These are phyloP conservation scores for Gerris buenoi DNA, from an alignment of 1,140 invertebrate species.

Conservation along the genomic window DNA sequence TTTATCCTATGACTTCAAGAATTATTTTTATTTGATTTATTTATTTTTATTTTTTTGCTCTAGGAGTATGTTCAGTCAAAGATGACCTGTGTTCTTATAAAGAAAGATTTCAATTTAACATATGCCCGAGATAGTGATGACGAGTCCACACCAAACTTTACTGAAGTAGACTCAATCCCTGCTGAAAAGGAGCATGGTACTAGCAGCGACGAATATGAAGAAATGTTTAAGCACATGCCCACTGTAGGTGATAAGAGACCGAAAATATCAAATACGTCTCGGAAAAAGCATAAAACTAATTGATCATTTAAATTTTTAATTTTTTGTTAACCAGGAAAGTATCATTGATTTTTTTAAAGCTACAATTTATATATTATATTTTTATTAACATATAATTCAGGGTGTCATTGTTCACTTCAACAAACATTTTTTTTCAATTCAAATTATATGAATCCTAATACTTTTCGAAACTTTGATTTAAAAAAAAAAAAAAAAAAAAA, in stretches of 20 bases:
- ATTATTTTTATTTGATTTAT: neutral
- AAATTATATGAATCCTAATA: no score
- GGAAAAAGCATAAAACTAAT: slow-evolving; percentile 10
- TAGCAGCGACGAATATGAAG: slow-evolving; percentile 13
- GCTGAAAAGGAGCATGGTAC: slow-evolving; percentile 4
- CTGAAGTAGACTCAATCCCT: slow-evolving; percentile 4
- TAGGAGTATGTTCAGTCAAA: slow-evolving; percentile 22
- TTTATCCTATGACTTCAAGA: no score
- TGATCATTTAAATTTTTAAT: neutral
- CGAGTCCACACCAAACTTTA: neutral
- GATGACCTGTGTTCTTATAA: slow-evolving; percentile 17
- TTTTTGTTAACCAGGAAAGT: no score
- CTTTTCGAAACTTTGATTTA: no score
- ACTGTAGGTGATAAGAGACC: slow-evolving; percentile 13
- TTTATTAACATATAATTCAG: no score
- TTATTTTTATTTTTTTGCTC: slow-evolving; percentile 5
- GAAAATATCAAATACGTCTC: neutral
- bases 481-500: no score
- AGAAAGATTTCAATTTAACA: slow-evolving; percentile 11
- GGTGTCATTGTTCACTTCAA: no score
- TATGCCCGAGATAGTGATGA: slow-evolving; percentile 9
- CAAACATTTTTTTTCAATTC: no score
- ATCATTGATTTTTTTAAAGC: no score
- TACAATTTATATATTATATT: no score
- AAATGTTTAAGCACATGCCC: slow-evolving; percentile 15